Conservation (phyloP, 2,888 invertebrate species). For the Merodon equestris region DNA sequence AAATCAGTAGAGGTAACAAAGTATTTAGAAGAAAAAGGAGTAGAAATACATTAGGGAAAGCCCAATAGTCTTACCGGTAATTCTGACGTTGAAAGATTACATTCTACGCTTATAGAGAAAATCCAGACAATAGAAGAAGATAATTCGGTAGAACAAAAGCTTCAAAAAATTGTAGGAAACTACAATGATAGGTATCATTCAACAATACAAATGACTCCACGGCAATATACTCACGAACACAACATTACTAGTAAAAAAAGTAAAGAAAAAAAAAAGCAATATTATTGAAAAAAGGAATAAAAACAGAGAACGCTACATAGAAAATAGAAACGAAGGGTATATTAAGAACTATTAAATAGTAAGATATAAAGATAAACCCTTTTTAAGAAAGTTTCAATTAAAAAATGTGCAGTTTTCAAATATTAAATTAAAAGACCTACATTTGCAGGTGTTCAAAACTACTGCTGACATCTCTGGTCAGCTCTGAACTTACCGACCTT, state of each 20-base stretch:
- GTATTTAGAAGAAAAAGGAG: slow-evolving; percentile 3
- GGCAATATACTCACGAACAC: background rate
- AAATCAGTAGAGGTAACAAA: background rate
- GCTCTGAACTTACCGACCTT: too few relatives aligned
- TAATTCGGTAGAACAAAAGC: slow-evolving; percentile 16
- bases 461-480: too few relatives aligned
- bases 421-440: background rate
- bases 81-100: slow-evolving; percentile 2
- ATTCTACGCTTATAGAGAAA: slow-evolving; percentile 15
- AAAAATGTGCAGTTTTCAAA: background rate
- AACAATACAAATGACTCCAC: slow-evolving; percentile 20
- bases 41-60: slow-evolving; percentile 6
- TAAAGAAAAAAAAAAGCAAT: too few relatives aligned
- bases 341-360: background rate
- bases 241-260: too few relatives aligned
- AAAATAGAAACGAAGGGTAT: too few relatives aligned
- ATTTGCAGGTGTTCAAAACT: background rate
- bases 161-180: slow-evolving; percentile 3
- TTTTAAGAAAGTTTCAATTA: background rate
- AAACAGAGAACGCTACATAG: too few relatives aligned
- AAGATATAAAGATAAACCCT: background rate
- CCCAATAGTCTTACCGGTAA: slow-evolving; percentile 19
- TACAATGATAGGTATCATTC: slow-evolving; percentile 24
- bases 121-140: slow-evolving; percentile 20
- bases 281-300: too few relatives aligned